Percentiles rank a stretch among this genome's conserved stretches.
phyloP scores from a whole-genome alignment of 1,140 invertebrate genomes.

The Drosophila santomea region DNA sequence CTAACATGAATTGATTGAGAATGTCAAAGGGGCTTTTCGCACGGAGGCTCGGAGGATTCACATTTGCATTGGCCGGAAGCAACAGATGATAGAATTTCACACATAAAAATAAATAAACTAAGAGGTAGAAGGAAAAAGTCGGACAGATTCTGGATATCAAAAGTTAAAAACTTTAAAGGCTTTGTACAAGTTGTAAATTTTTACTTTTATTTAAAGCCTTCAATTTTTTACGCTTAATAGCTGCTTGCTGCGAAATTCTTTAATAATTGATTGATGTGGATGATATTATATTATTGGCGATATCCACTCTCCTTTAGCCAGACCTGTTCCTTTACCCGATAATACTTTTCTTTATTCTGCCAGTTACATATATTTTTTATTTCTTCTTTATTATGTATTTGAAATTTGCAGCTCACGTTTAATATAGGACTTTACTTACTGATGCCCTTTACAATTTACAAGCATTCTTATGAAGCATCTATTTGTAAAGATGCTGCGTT shows the following conservation, averaged over 20 bases:
- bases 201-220: too few species aligned
- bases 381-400: background rate
- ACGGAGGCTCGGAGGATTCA: constrained; percentile 6
- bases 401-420: background rate
- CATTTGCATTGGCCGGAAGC: background rate
- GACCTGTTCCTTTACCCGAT: too few species aligned
- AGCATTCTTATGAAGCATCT: background rate
- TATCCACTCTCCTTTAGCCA: too few species aligned
- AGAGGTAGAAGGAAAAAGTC: background rate
- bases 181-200: background rate
- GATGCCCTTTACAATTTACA: constrained; percentile 6
- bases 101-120: background rate
- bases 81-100: background rate
- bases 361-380: background rate
- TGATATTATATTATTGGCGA: too few species aligned
- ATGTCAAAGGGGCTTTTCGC: constrained; percentile 16
- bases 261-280: too few species aligned
- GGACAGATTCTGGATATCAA: background rate
- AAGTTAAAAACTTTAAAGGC: too few species aligned
- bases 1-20: constrained; percentile 23
- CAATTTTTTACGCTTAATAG: too few species aligned
- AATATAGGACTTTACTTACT: background rate
- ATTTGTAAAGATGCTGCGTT: background rate
- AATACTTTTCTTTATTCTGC: background rate
- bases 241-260: background rate